Evolutionary conservation across 2,113 vertebrate genomes (phyloP).

Genomic region (Istiophorus platypterus): DNA sequence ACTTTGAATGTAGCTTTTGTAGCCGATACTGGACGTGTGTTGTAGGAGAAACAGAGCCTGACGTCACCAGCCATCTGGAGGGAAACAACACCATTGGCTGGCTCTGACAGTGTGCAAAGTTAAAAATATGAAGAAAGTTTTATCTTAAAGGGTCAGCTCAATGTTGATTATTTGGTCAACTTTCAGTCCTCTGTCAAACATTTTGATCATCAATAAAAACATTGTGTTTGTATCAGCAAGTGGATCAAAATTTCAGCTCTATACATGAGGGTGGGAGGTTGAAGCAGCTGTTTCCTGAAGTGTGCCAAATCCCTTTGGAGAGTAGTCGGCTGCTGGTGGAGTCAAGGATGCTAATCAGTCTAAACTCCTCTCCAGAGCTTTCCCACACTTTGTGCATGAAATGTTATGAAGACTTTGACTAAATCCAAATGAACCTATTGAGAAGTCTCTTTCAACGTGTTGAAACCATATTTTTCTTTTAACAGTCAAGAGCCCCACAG

Average conservation of each 20-base stretch:
- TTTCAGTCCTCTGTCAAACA: background rate
- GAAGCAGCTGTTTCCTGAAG: constrained; percentile 5
- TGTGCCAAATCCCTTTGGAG: constrained; percentile 43
- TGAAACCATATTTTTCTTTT: too few species aligned
- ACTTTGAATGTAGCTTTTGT: constrained; percentile 62
- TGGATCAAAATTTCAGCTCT: background rate
- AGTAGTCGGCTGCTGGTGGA: constrained; percentile 25
- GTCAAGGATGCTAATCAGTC: background rate
- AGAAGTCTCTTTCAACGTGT: background rate
- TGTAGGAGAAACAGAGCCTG: constrained; percentile 37
- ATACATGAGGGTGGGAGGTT: background rate
- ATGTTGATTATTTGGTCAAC: background rate
- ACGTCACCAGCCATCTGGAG: constrained; percentile 67
- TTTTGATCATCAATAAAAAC: background rate
- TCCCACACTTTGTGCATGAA: constrained; percentile 7
- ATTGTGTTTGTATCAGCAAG: background rate
- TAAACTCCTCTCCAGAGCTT: background rate
- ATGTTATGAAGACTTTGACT: background rate
- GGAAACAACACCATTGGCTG: constrained; percentile 44
- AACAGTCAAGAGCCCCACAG: too few species aligned
- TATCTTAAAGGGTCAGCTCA: background rate
- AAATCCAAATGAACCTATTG: background rate
- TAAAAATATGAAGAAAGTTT: background rate
- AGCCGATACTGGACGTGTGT: constrained; percentile 33
- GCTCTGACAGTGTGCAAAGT: background rate